Evolutionary conservation across 2,113 vertebrate genomes (phyloP).

Genomic region (Macaca mulatta): DNA sequence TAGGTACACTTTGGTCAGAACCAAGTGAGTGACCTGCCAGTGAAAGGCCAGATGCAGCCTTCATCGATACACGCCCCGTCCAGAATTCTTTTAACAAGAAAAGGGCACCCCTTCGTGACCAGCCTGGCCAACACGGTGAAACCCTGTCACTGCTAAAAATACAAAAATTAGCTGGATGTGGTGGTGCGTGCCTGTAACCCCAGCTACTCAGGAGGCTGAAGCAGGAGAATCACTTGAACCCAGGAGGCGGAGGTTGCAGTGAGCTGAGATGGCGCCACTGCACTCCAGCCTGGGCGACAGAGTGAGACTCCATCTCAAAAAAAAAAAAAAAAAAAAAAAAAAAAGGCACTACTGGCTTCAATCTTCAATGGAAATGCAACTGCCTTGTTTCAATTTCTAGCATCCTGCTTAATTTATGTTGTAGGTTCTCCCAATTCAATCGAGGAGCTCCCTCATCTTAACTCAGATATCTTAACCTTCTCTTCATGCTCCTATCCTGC

Average conservation of each 20-base stretch:
- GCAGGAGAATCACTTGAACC: too few relatives aligned
- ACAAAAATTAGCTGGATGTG: too few relatives aligned
- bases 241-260: too few relatives aligned
- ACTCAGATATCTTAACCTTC: background rate
- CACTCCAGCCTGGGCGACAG: too few relatives aligned
- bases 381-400: background rate
- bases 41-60: background rate
- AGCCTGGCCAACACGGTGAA: too few relatives aligned
- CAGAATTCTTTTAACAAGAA: background rate
- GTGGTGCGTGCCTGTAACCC: too few relatives aligned
- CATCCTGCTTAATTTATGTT: background rate
- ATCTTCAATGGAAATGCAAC: background rate
- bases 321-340: too few relatives aligned
- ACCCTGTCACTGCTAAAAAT: too few relatives aligned
- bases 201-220: too few relatives aligned
- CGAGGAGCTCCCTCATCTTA: background rate
- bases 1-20: background rate
- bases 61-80: fast-evolving
- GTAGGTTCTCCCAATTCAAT: background rate
- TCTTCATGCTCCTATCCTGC: background rate
- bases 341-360: background rate
- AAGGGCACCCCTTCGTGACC: too few relatives aligned
- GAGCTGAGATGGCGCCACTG: too few relatives aligned
- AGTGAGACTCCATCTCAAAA: too few relatives aligned
- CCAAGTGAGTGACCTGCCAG: background rate